These are phyloP conservation scores for Nysson spinosus DNA, from an alignment of 2,888 invertebrate species.

Conservation along the genomic window DNA sequence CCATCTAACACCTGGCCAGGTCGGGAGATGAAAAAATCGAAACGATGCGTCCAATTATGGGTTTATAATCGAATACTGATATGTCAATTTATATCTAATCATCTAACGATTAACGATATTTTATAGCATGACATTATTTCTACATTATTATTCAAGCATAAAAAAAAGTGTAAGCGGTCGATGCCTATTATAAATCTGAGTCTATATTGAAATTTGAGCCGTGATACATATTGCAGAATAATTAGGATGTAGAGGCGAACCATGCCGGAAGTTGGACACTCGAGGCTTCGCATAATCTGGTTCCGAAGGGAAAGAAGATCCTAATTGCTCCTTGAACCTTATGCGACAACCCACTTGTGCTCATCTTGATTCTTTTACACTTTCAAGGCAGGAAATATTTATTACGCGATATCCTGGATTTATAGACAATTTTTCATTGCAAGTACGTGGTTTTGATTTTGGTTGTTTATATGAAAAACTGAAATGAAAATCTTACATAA, in stretches of 20 bases:
- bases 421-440: neutral
- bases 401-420: neutral
- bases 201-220: slow-evolving; percentile 25
- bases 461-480: no score
- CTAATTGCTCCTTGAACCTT: slow-evolving; percentile 56
- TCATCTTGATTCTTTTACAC: slow-evolving; percentile 10
- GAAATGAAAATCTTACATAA: no score
- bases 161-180: neutral
- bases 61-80: slow-evolving; percentile 16
- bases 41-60: neutral
- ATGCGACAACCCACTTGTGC: neutral
- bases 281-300: slow-evolving; percentile 67
- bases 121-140: no score
- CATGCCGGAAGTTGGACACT: slow-evolving; percentile 67
- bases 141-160: neutral
- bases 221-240: slow-evolving; percentile 35
- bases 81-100: no score
- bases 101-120: no score
- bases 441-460: no score
- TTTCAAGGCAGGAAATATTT: neutral
- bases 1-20: slow-evolving; percentile 21
- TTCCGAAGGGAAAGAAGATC: slow-evolving; percentile 54
- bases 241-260: slow-evolving; percentile 55
- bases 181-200: slow-evolving; percentile 15
- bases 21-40: slow-evolving; percentile 5